Percentiles rank a stretch among this genome's conserved stretches.
Evolutionary conservation across 2,113 vertebrate species (phyloP).

Genomic region (Zosterops borbonicus): DNA sequence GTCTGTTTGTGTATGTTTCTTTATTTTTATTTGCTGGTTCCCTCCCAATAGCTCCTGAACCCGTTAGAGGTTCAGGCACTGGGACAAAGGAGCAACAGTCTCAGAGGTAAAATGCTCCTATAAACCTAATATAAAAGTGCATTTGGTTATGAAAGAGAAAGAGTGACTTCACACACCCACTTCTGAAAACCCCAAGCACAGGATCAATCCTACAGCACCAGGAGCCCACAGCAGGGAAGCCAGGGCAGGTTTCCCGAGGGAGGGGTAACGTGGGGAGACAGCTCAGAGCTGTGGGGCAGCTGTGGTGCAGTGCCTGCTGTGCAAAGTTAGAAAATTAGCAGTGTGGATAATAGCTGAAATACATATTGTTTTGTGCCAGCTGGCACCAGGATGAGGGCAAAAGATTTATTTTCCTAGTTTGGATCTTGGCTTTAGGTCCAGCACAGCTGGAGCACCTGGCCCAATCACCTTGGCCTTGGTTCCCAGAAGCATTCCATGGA

Average conservation of each 20-base stretch:
- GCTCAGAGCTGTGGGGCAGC: background rate
- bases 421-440: background rate
- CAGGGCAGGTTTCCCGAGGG: fast-evolving
- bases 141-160: background rate
- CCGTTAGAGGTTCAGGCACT: background rate
- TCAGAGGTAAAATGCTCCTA: background rate
- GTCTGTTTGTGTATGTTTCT: background rate
- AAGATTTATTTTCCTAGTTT: background rate
- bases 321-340: background rate
- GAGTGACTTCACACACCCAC: background rate
- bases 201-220: background rate
- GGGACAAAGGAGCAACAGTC: background rate
- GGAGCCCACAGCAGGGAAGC: background rate
- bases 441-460: background rate
- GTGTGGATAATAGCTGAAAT: background rate
- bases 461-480: background rate
- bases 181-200: background rate
- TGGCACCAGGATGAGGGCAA: background rate
- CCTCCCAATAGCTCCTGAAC: background rate
- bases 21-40: conserved; percentile 31
- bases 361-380: background rate
- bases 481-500: background rate
- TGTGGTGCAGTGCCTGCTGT: background rate
- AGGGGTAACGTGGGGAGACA: fast-evolving
- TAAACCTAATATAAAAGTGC: background rate